Conservation (phyloP, 1,140 invertebrate species). For the Goniozus legneri region DNA sequence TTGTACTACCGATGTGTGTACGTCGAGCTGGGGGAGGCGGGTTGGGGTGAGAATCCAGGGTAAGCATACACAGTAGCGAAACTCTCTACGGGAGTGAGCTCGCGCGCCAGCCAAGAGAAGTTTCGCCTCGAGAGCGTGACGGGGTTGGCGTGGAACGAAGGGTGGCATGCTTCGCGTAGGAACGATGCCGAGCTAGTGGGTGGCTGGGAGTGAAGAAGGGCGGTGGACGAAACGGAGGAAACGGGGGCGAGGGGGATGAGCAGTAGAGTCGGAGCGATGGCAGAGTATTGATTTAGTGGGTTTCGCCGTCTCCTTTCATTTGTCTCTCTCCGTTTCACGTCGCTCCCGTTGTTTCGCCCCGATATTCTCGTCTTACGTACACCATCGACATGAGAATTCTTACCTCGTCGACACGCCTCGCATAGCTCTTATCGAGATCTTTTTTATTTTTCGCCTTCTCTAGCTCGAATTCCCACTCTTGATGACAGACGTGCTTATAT, state of each 20-base stretch:
- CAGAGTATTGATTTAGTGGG: constrained; percentile 58
- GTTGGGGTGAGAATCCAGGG: too few relatives aligned
- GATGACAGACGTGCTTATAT: too few relatives aligned
- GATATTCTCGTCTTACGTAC: constrained; percentile 10
- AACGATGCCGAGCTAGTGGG: constrained; percentile 20
- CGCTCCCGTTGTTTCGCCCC: constrained; percentile 20
- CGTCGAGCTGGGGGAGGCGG: too few relatives aligned
- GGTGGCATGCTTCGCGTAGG: constrained; percentile 36
- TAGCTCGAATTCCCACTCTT: too few relatives aligned
- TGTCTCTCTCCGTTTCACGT: constrained; percentile 43
- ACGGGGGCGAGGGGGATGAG: constrained; percentile 39
- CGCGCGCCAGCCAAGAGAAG: constrained; percentile 47
- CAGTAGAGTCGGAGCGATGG: constrained; percentile 53
- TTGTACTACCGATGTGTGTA: constrained; percentile 13
- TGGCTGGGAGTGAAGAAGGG: constrained; percentile 19
- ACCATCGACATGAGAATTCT: too few relatives aligned
- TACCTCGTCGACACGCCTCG: too few relatives aligned
- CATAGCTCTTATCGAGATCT: too few relatives aligned
- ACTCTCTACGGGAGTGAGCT: constrained; percentile 47
- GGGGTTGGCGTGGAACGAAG: constrained; percentile 47
- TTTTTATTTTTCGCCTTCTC: too few relatives aligned
- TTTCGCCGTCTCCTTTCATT: constrained; percentile 55
- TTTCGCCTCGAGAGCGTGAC: constrained; percentile 51
- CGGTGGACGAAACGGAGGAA: constrained; percentile 16
- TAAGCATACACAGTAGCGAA: too few relatives aligned